These are phyloP conservation scores for Liolophura sinensis DNA, from an alignment of 1,140 invertebrate species.

Conservation along the genomic window DNA sequence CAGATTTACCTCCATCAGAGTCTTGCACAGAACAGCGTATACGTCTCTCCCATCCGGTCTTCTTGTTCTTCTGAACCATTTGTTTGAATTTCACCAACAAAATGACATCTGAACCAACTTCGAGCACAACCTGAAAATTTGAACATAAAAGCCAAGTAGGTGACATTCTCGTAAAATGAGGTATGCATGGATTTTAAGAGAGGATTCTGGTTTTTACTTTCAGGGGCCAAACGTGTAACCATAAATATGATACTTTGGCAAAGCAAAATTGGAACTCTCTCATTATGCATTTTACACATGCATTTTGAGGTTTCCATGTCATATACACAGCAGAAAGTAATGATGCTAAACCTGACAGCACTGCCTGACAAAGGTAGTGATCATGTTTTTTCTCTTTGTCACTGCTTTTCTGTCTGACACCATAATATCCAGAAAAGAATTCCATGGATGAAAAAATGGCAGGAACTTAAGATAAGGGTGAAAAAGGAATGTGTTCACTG, in stretches of 20 bases:
- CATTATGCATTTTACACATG: neutral
- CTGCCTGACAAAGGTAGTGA: too few relatives aligned
- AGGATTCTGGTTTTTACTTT: neutral
- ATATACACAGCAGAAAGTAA: too few relatives aligned
- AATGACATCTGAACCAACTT: slow-evolving; percentile 20
- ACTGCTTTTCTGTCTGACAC: too few relatives aligned
- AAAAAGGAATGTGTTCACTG: too few relatives aligned
- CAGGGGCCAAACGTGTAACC: neutral
- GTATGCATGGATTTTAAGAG: neutral
- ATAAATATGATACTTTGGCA: neutral
- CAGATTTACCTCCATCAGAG: slow-evolving; percentile 18
- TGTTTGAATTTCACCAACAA: slow-evolving; percentile 35
- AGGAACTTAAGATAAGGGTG: too few relatives aligned
- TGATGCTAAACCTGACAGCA: too few relatives aligned
- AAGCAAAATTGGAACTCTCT: neutral
- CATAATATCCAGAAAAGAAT: too few relatives aligned
- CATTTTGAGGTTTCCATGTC: too few relatives aligned
- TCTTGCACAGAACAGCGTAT: slow-evolving; percentile 35
- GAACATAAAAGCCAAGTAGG: neutral
- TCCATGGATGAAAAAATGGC: too few relatives aligned
- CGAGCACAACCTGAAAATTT: slow-evolving; percentile 32
- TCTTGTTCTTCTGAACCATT: slow-evolving; percentile 53
- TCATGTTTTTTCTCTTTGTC: too few relatives aligned
- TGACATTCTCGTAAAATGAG: neutral
- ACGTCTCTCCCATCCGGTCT: slow-evolving; percentile 45